These are phyloP conservation scores for Panthera uncia DNA, from an alignment of 2,113 vertebrate species.

Conservation along the genomic window DNA sequence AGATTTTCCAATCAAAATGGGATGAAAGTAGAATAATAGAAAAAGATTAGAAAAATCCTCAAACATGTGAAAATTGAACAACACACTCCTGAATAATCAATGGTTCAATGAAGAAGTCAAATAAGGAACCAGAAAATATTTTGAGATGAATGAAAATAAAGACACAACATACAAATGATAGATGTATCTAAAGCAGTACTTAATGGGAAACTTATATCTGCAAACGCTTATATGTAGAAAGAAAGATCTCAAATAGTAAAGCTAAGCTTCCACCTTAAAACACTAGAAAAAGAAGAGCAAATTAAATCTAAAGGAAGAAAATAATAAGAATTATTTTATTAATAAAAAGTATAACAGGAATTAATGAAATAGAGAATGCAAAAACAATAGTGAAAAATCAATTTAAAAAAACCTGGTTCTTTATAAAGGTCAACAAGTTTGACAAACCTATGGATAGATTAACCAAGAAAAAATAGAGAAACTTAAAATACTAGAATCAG, in stretches of 20 bases:
- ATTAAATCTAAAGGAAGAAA: neutral
- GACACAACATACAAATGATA: neutral
- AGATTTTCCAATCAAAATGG: neutral
- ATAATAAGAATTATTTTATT: neutral
- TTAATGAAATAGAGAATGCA: neutral
- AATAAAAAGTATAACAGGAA: neutral
- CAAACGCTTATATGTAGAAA: neutral
- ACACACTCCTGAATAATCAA: neutral
- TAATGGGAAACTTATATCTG: neutral
- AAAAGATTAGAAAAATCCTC: neutral
- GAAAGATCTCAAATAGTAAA: neutral
- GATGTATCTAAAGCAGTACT: neutral
- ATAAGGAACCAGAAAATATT: neutral
- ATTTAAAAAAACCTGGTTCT: neutral
- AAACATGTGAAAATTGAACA: neutral
- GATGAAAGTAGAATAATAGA: neutral
- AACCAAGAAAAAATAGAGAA: neutral
- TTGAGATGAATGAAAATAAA: neutral
- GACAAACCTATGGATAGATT: neutral
- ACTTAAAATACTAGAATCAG: neutral
- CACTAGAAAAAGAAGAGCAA: neutral
- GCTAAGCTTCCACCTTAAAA: neutral
- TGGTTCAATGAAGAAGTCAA: neutral
- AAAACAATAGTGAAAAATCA: neutral
- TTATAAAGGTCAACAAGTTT: neutral